phyloP scores from a whole-genome alignment of 30 jellyfish, hydroid and myxozoan species.

The Turritopsis dohrnii region DNA sequence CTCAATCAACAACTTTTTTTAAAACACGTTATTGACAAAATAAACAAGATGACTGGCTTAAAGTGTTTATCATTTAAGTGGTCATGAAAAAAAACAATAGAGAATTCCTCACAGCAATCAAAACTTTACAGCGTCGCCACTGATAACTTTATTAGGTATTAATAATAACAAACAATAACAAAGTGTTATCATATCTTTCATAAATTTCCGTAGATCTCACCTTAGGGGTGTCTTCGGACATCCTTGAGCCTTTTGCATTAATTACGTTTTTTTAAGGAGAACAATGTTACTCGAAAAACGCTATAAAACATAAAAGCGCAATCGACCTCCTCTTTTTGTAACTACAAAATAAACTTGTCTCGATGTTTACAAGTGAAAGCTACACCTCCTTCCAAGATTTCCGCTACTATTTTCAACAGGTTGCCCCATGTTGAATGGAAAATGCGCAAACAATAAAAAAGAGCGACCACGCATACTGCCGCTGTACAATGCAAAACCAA shows the following conservation, averaged over 20 bases:
- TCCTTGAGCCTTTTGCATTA: not conserved
- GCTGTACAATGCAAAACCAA: slow-evolving; percentile 14
- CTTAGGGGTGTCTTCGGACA: not conserved
- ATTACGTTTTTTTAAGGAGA: not conserved
- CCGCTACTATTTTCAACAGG: slow-evolving; percentile 9
- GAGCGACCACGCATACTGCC: not conserved
- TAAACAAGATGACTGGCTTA: not conserved
- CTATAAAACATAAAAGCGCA: not conserved
- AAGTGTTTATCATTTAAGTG: not conserved
- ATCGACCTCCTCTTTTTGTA: not conserved
- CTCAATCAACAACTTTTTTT: not conserved
- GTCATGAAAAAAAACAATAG: not conserved
- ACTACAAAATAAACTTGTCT: slow-evolving; percentile 1
- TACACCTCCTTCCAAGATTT: slow-evolving; percentile 33
- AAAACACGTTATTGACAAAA: not conserved
- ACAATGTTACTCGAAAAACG: not conserved
- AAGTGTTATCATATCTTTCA: not conserved
- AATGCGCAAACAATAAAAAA: slow-evolving; percentile 16
- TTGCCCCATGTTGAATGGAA: slow-evolving; percentile 19
- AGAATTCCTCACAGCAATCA: not conserved
- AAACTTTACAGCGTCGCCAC: not conserved
- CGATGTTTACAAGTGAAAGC: slow-evolving; percentile 18
- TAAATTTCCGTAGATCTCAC: not conserved
- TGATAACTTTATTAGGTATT: not conserved
- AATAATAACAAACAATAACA: not conserved